phyloP scores from a whole-genome alignment of 2,113 vertebrate genomes.

The human region GRCh38 chr17:2086001-2086500 shows the following conservation, averaged over 20 bases:
- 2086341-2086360: background rate
- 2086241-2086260: background rate
- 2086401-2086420: conserved; percentile 10
- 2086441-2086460: conserved; percentile 43
- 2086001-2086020: background rate
- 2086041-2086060: background rate
- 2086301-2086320: background rate
- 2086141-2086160: background rate
- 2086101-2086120: background rate
- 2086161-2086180: background rate
- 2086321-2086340: background rate
- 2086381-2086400: conserved; percentile 35
- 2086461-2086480: conserved; percentile 22
- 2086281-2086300: background rate
- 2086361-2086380: conserved; percentile 37
- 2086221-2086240: conserved; percentile 10
- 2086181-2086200: conserved; percentile 14
- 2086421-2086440: background rate
- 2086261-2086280: background rate
- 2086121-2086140: conserved; percentile 1
- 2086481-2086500: conserved; percentile 35
- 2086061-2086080: background rate
- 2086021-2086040: rapidly evolving
- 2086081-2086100: background rate
- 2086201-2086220: conserved; percentile 6